These are phyloP conservation scores for Crenuchus spilurus DNA, from an alignment of 2,797 vertebrate genomes.

Conservation along the genomic window DNA sequence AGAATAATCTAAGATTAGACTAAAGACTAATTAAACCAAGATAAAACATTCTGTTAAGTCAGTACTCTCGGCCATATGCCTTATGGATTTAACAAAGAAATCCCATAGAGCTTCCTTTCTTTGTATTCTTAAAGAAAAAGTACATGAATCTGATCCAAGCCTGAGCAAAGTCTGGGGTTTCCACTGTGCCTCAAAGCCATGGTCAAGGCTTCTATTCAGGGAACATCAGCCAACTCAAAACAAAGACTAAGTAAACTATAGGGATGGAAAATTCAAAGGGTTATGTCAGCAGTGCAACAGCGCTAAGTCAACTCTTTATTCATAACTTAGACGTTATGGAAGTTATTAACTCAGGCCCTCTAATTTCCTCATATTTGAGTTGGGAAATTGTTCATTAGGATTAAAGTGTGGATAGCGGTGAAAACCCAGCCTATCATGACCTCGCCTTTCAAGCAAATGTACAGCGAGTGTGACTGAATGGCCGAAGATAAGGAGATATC, in stretches of 20 bases:
- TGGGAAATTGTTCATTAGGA: background rate
- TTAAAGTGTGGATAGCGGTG: constrained; percentile 10
- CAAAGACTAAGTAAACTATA: constrained; percentile 5
- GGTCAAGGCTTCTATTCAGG: constrained; percentile 21
- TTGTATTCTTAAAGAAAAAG: constrained; percentile 25
- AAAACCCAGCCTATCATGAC: background rate
- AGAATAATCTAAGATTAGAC: constrained; percentile 41
- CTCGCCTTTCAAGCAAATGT: constrained; percentile 15
- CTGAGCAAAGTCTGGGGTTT: constrained; percentile 39
- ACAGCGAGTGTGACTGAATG: constrained; percentile 49
- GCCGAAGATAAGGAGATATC: constrained; percentile 51
- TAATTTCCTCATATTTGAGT: constrained; percentile 10
- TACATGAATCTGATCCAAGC: constrained; percentile 30
- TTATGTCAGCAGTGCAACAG: constrained; percentile 15
- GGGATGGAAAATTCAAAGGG: constrained; percentile 10
- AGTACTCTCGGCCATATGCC: background rate
- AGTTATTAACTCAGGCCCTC: background rate
- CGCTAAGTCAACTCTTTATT: constrained; percentile 21
- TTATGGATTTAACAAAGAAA: constrained; percentile 35
- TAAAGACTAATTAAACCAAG: constrained; percentile 17
- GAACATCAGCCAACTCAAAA: constrained; percentile 15
- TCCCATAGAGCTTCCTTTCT: constrained; percentile 34
- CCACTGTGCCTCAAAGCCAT: constrained; percentile 9
- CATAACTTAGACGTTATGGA: background rate
- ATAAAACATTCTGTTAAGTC: constrained; percentile 33